These are phyloP conservation scores for Macrobrachium rosenbergii DNA, from an alignment of 1,140 invertebrate genomes.

Conservation along the genomic window DNA sequence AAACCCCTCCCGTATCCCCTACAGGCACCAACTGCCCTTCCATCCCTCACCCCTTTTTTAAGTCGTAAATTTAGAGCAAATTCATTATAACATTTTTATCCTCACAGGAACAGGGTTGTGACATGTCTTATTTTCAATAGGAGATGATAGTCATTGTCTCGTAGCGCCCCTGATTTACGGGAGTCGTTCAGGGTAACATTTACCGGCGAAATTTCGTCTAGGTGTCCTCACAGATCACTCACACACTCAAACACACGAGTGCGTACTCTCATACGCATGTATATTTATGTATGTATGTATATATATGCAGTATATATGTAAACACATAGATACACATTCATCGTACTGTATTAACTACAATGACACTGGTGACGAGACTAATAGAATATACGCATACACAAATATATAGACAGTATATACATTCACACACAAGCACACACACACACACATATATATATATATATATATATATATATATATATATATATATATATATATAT, in stretches of 20 bases:
- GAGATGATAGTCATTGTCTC: no score
- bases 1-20: background rate
- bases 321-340: background rate
- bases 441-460: background rate
- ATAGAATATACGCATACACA: no score
- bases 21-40: background rate
- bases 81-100: background rate
- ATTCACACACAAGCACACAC: no score
- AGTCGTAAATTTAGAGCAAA: background rate
- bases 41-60: background rate
- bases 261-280: background rate
- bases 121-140: no score
- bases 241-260: background rate
- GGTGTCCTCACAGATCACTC: background rate
- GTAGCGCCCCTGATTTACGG: no score
- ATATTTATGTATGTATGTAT: background rate
- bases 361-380: no score
- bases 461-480: background rate
- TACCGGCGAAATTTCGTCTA: background rate
- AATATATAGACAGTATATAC: background rate
- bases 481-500: slow-evolving; percentile 5
- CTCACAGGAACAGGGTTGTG: no score
- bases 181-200: background rate
- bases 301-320: no score
- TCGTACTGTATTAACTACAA: background rate